phyloP scores from a whole-genome alignment of 1,140 invertebrate genomes.

The Drosophila baimaii region DNA sequence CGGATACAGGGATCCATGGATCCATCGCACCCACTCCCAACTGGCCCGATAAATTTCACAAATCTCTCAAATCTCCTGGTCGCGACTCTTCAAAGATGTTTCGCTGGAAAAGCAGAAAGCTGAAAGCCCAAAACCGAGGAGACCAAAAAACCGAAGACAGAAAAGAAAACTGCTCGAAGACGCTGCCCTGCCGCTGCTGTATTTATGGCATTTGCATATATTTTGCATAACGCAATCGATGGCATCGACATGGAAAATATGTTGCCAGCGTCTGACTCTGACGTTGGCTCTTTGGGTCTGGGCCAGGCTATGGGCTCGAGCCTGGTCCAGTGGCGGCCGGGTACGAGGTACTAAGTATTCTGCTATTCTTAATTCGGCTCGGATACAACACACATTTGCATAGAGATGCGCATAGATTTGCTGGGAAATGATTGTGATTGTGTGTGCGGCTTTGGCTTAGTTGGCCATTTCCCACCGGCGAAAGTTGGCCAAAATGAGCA shows the following conservation, averaged over 20 bases:
- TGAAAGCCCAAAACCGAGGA: constrained; percentile 19
- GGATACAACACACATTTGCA: constrained; percentile 75
- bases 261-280: constrained; percentile 44
- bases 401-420: constrained; percentile 78
- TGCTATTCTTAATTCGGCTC: constrained; percentile 66
- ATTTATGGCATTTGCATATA: constrained; percentile 84
- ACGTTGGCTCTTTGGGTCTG: neutral
- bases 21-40: constrained; percentile 56
- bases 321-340: constrained; percentile 4
- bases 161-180: constrained; percentile 44
- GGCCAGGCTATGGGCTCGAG: neutral
- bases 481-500: constrained; percentile 74
- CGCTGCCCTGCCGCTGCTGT: constrained; percentile 52
- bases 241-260: constrained; percentile 84
- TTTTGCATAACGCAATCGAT: constrained; percentile 84
- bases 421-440: constrained; percentile 80
- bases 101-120: constrained; percentile 45
- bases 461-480: constrained; percentile 54
- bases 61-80: constrained; percentile 73
- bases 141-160: constrained; percentile 14
- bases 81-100: constrained; percentile 61
- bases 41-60: constrained; percentile 80
- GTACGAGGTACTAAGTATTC: constrained; percentile 47
- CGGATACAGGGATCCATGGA: neutral
- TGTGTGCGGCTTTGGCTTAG: constrained; percentile 38